Percentiles rank a stretch among this genome's conserved stretches.
These are phyloP conservation scores for Pegoplata infirma DNA, from an alignment of 2,888 invertebrate species.

Conservation along the genomic window DNA sequence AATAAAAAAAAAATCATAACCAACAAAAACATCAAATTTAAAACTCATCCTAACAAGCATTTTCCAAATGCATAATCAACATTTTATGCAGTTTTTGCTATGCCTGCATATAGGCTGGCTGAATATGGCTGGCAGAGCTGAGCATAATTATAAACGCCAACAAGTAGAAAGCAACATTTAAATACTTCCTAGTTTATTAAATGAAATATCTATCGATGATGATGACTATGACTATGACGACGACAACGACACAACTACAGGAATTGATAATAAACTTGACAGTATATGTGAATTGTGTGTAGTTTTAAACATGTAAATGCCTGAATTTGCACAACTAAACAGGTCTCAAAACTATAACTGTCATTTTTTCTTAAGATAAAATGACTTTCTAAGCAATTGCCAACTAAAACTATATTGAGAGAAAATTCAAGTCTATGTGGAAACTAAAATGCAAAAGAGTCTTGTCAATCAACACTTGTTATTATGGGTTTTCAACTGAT, in stretches of 20 bases:
- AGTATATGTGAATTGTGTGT: slow-evolving; percentile 35
- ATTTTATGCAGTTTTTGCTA: slow-evolving; percentile 25
- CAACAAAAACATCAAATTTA: slow-evolving; percentile 1
- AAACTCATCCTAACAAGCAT: neutral
- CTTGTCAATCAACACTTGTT: slow-evolving; percentile 72
- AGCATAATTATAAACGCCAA: slow-evolving; percentile 52
- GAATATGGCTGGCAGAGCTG: too few species aligned
- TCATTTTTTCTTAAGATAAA: slow-evolving; percentile 44
- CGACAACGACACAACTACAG: slow-evolving; percentile 28
- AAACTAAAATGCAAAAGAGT: neutral
- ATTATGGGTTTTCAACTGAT: slow-evolving; percentile 64
- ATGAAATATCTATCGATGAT: slow-evolving; percentile 55
- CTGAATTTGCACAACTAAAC: slow-evolving; percentile 43
- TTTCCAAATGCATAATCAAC: neutral
- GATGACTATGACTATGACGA: slow-evolving; percentile 21
- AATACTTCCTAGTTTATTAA: slow-evolving; percentile 75
- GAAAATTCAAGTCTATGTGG: slow-evolving; percentile 5
- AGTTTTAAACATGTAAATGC: slow-evolving; percentile 53
- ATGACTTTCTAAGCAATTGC: slow-evolving; percentile 32
- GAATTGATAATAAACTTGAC: slow-evolving; percentile 61
- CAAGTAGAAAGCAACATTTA: slow-evolving; percentile 61
- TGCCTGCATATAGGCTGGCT: neutral
- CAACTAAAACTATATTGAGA: too few species aligned
- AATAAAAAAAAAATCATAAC: neutral
- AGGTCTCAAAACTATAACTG: slow-evolving; percentile 61